Evolutionary conservation across 2,113 vertebrate genomes (phyloP).

Genomic region (Aspiorhynchus laticeps): DNA sequence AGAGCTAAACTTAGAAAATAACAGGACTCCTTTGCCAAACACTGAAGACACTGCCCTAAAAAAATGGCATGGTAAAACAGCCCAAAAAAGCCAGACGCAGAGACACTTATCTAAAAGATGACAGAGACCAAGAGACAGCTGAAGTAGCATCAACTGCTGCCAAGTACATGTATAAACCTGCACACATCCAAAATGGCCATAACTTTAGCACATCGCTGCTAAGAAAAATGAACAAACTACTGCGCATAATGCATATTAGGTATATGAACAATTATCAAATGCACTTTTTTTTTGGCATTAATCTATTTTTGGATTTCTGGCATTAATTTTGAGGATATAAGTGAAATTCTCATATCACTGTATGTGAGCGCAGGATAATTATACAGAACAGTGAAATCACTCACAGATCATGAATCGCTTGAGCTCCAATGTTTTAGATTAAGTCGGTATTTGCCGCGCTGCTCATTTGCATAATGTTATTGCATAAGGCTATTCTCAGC

Average conservation of each 20-base stretch:
- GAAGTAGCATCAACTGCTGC: not conserved
- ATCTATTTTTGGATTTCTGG: too few species aligned
- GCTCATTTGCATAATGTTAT: too few species aligned
- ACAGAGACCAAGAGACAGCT: not conserved
- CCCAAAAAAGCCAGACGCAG: conserved; percentile 29
- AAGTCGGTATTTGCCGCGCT: too few species aligned
- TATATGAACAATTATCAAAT: not conserved
- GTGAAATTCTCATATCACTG: too few species aligned
- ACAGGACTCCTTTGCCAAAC: conserved; percentile 68
- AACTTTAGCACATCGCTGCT: not conserved
- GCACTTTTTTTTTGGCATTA: too few species aligned
- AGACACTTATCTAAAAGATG: not conserved
- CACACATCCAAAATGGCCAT: not conserved
- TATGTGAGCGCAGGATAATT: too few species aligned
- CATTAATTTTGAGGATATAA: not conserved
- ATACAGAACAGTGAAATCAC: too few species aligned
- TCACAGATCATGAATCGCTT: too few species aligned
- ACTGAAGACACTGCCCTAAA: conserved; percentile 54
- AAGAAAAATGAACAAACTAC: not conserved
- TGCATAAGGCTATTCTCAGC: too few species aligned
- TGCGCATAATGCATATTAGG: not conserved
- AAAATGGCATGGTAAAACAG: conserved; percentile 42
- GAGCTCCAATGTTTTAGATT: too few species aligned
- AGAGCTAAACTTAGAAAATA: conserved; percentile 78
- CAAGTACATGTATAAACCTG: not conserved